Evolutionary conservation across 2,113 vertebrate genomes (phyloP).

Genomic region (Acrocephalus arundinaceus): DNA sequence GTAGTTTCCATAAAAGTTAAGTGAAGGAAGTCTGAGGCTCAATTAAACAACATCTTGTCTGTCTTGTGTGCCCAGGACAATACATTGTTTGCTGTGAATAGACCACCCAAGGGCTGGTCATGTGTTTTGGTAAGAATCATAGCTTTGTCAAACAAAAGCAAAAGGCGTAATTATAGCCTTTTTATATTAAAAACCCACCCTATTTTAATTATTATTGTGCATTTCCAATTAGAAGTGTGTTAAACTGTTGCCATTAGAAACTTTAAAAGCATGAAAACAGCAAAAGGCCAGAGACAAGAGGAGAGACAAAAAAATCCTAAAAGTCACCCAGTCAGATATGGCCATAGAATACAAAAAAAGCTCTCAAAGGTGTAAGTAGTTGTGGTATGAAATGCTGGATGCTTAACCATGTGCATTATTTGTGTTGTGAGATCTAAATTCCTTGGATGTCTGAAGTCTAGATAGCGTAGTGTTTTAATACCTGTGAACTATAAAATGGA

Average conservation of each 20-base stretch:
- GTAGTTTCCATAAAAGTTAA: constrained; percentile 45
- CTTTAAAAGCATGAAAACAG: background rate
- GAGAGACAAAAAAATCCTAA: background rate
- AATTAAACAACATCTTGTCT: constrained; percentile 43
- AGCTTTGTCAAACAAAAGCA: constrained; percentile 57
- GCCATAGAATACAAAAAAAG: background rate
- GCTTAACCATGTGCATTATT: background rate
- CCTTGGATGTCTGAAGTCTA: background rate
- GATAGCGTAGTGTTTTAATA: background rate
- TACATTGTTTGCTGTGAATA: constrained; percentile 61
- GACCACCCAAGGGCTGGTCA: constrained; percentile 64
- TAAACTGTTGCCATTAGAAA: constrained; percentile 26
- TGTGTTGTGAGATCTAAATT: background rate
- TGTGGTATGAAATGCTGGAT: background rate
- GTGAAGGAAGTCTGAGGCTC: constrained; percentile 38
- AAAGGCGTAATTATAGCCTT: constrained; percentile 43
- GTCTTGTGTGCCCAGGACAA: constrained; percentile 46
- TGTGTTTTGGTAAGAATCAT: constrained; percentile 64
- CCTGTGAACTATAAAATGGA: background rate
- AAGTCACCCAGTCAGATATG: background rate
- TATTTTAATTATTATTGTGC: constrained; percentile 49
- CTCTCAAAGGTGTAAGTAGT: background rate
- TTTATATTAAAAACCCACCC: constrained; percentile 7
- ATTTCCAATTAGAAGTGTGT: constrained; percentile 18
- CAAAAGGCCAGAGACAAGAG: background rate